These are phyloP conservation scores for Poeciliopsis paucimaculata DNA, from an alignment of 2,797 vertebrate species.

Conservation along the genomic window DNA sequence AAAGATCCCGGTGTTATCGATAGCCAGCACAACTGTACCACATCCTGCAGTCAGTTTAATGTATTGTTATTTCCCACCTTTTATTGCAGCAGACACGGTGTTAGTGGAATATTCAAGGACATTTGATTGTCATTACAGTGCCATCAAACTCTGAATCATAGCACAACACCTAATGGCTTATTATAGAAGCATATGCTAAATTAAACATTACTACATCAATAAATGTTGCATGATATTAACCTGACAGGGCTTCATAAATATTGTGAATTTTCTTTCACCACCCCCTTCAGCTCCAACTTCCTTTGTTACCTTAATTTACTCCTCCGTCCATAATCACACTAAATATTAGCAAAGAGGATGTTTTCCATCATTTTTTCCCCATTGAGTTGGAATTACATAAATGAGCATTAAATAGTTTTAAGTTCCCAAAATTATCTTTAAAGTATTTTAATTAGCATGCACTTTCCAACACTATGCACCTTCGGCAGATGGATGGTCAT, in stretches of 20 bases:
- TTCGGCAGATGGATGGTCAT: slow-evolving; percentile 76
- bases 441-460: slow-evolving; percentile 81
- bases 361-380: slow-evolving; percentile 18
- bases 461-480: slow-evolving; percentile 66
- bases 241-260: slow-evolving; percentile 80
- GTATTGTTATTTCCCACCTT: slow-evolving; percentile 53
- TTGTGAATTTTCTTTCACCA: slow-evolving; percentile 52
- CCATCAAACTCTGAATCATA: slow-evolving; percentile 73
- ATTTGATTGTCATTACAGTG: slow-evolving; percentile 68
- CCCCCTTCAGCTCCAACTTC: slow-evolving; percentile 22
- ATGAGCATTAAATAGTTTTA: slow-evolving; percentile 77
- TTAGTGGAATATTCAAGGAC: slow-evolving; percentile 64
- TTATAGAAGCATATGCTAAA: slow-evolving; percentile 77
- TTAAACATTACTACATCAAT: slow-evolving; percentile 81
- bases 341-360: slow-evolving; percentile 23
- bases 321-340: slow-evolving; percentile 25
- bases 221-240: slow-evolving; percentile 81
- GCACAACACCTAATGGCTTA: slow-evolving; percentile 78
- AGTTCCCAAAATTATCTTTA: slow-evolving; percentile 78
- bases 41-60: slow-evolving; percentile 47
- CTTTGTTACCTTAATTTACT: slow-evolving; percentile 29
- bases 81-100: slow-evolving; percentile 42
- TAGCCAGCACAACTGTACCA: slow-evolving; percentile 11
- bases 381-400: slow-evolving; percentile 66
- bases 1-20: slow-evolving; percentile 38